Base-by-base conservation (phyloP, 2,888 invertebrate species). In the Cryptocephalus moraei region DNA sequence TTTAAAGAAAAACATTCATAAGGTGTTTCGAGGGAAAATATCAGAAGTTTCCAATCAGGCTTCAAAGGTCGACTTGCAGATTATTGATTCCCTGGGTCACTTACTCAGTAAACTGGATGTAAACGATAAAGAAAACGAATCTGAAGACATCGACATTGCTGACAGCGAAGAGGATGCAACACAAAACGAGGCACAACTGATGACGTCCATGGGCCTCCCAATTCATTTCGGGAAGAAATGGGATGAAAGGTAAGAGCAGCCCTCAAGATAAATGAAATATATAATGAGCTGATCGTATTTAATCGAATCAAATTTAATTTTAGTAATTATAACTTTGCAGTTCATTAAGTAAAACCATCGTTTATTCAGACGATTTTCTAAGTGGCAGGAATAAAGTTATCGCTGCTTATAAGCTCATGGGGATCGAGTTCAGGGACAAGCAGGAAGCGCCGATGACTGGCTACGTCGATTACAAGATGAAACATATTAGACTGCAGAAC, bases 401-500 rank as follows among this genome's bases (percentile, higher is more conserved):
- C 56, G 74, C 75, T 10, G 82, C 83, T 0, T 81, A 85, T 58
- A 75, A 78, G 56, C 67, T 81, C 47, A 80, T 85, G 76, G 84
- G 83, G 0, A 76, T 77, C 48, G 67, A 70, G 49, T 65, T 62
- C 47, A 45, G 59, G 12, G 62, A 75, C 33, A 62, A 69, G 8
- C 46, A 66, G 1, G 64, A 67, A 1, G 63, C 69, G 4, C 70
- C 55, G 34, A 48, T 66, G 45, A 71, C 69, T 56, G 84, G 83
- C 0, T 75, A 76, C 54, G 75, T 85, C 8, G 75, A 80, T 39
- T 84, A 81, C 61, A 76, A 78, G 47, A 82, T 83, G 65, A 75
- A 76, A 31, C 72, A 79, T 49, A 59, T 60, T 36, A 74, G 78
- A 51, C 66, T 73, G 39, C 78, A 78, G 57, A 79, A 79, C 62